A percentile compares a stretch with the other conserved stretches of the same genome.
These are phyloP conservation scores for Abramis brama DNA, from an alignment of 2,113 vertebrate species.

Conservation along the genomic window DNA sequence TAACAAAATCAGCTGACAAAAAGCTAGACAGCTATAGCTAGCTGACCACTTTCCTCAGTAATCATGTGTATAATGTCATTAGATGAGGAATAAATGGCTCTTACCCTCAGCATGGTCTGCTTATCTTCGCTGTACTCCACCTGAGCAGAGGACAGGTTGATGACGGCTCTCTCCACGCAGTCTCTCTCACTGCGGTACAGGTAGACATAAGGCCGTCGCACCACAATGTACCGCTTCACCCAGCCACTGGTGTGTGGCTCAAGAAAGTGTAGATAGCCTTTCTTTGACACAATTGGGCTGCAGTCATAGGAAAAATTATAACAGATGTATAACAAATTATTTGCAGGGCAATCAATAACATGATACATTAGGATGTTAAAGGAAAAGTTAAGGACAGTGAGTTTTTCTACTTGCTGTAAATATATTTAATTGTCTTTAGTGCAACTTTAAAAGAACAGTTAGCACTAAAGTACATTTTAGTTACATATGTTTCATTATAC, in stretches of 20 bases:
- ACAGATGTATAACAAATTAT: not conserved
- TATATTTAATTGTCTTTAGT: not conserved
- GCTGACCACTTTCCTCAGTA: not conserved
- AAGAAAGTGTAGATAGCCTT: slow-evolving; percentile 95
- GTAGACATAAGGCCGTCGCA: slow-evolving; percentile 92
- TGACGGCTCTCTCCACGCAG: slow-evolving; percentile 88
- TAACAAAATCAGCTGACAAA: not conserved
- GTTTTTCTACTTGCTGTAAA: not conserved
- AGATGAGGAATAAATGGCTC: not conserved
- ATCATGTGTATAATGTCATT: not conserved
- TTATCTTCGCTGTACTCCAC: slow-evolving; percentile 99
- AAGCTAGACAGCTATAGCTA: not conserved
- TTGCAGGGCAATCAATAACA: not conserved
- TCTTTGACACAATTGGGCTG: slow-evolving; percentile 97
- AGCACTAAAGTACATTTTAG: too few relatives aligned
- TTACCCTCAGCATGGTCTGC: slow-evolving; percentile 94
- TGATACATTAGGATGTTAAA: not conserved
- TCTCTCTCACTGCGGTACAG: slow-evolving; percentile 95
- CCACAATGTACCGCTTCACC: slow-evolving; percentile 93
- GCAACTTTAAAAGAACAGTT: not conserved
- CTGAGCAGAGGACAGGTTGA: slow-evolving; percentile 95
- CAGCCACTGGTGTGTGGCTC: slow-evolving; percentile 95
- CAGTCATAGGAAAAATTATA: not conserved
- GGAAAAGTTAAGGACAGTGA: not conserved
- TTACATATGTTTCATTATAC: too few relatives aligned